Base-by-base conservation (phyloP, 2,888 invertebrate species). In the Volucella inflata region DNA sequence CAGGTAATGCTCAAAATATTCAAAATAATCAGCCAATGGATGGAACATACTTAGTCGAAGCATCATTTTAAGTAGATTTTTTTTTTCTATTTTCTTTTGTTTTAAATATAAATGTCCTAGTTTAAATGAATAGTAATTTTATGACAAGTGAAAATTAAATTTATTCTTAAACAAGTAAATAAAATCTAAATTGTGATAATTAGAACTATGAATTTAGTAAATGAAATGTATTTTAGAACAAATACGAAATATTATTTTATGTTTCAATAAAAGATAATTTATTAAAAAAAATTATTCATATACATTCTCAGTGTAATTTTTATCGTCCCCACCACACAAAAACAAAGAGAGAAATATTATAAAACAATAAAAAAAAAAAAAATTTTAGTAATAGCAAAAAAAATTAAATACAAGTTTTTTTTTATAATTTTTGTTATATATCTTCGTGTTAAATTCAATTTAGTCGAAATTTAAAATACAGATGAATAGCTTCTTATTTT, bases 11-110 rank as follows among this genome's bases (percentile, higher is more conserved):
- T 90, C 95, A 96, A 92, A 95, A 94, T 89, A 96, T 95, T 92
- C 96, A 96, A 93, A 95, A 95, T 79, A 95, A 96, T 89, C 95
- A 95, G 88, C 96, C 95, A 87, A 95, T 96, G 95, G 96, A 96
- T 91, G 96, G 96, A 90, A 96, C 96, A 89, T 96, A 96, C 92
- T 94, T 96, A 90, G 96, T 96, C 89, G 96, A 96, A 92, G 96
- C 96, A 89, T 96, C 96, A 87, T 96, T 96, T 93, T 96, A 94
- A 93, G 85, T 64, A 40, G 17, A 40, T 36, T 30, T n/a, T 17
- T 48, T 38, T 36, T 55, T 16, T 38, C 36, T 46, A 21, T n/a
- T n/a, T 44, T 38, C 11, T 11, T 42, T 17, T 42, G 46, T 42
- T 44, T 44, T 51, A 6, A 64, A 62, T 64, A 44, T 17, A 68